These are phyloP conservation scores for Syngnathoides biaculeatus DNA, from an alignment of 2,113 vertebrate genomes.

Conservation along the genomic window DNA sequence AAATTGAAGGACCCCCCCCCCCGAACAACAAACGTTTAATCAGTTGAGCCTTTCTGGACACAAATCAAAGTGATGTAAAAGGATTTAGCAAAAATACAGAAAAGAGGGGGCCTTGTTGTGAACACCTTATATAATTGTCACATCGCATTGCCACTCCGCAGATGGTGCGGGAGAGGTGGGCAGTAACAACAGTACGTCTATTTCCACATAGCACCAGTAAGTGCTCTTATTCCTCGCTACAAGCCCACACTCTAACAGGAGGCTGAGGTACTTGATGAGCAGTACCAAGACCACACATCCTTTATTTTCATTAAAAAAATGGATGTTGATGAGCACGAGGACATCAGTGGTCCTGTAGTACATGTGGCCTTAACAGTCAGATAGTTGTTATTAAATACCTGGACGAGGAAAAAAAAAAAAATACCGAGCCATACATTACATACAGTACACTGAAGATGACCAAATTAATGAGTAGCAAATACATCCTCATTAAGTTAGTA, in stretches of 20 bases:
- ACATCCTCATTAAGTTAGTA: slow-evolving; percentile 24
- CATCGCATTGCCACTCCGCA: slow-evolving; percentile 55
- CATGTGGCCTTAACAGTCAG: slow-evolving; percentile 7
- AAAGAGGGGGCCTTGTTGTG: slow-evolving; percentile 45
- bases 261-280: slow-evolving; percentile 63
- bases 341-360: slow-evolving; percentile 53
- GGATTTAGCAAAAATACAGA: slow-evolving; percentile 35
- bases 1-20: too few relatives aligned
- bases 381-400: slow-evolving; percentile 34
- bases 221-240: slow-evolving; percentile 62
- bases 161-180: slow-evolving; percentile 64
- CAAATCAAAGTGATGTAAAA: slow-evolving; percentile 36
- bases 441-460: slow-evolving; percentile 9
- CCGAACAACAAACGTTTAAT: slow-evolving; percentile 19
- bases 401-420: slow-evolving; percentile 31
- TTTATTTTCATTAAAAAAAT: slow-evolving; percentile 67
- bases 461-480: slow-evolving; percentile 24
- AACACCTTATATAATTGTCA: slow-evolving; percentile 59
- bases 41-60: slow-evolving; percentile 23
- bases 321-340: slow-evolving; percentile 52
- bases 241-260: slow-evolving; percentile 65
- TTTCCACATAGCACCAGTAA: slow-evolving; percentile 60
- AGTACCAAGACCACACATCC: slow-evolving; percentile 53
- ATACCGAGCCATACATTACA: neutral
- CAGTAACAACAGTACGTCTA: slow-evolving; percentile 64